Evolutionary conservation across 2,113 vertebrate genomes (phyloP), one percentile per base, ranked within the genome.

Genomic region (Pseudorasbora parva): DNA sequence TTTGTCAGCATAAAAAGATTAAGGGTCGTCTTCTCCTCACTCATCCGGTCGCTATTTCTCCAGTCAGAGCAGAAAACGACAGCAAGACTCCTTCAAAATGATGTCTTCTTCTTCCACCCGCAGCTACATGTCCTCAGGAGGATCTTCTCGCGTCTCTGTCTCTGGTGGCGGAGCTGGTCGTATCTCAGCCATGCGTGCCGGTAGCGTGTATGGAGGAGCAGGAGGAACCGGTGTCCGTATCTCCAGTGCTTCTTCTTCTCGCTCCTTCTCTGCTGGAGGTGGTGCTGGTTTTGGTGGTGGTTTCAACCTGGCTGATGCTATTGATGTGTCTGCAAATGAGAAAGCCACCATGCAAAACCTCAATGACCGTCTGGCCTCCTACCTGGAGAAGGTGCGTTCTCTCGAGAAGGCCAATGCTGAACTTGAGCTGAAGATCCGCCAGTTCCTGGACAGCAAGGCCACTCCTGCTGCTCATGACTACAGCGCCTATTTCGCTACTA

Each of bases 181-280:
- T 14, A 15, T 81, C 10, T 4, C 81, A 4, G 0, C 51, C 23
- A 17, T 37, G 57, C 56, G 78, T 9, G 45, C 75, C 1, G 82
- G 89, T 47, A 93, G 91, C 19, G 81, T 93, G 62, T 86, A 92
- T 2, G 91, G 86, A 0, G 87, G 91, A n/a, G 56, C 83, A 0
- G 91, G 91, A 14, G 91, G 92, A 3, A 1, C 0, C 0, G 87
- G 89, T 0, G 75, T 86, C 30, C 89, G 88, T 45, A 89, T 93
- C 86, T 92, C 92, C 78, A 87, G 37, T 3, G 68, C 68, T 8
- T 0, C 84, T 64, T 84, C 86, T 9, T 30, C 82, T 33, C 59
- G 37, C 4, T 66, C 56, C 37, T 73, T n/a, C 10, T 68, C 66
- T 33, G 57, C 47, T 51, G 82, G 33, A 14, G 62, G 71, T 4